These are phyloP conservation scores for Eristalis pertinax DNA, from an alignment of 2,888 invertebrate species.

Conservation along the genomic window DNA sequence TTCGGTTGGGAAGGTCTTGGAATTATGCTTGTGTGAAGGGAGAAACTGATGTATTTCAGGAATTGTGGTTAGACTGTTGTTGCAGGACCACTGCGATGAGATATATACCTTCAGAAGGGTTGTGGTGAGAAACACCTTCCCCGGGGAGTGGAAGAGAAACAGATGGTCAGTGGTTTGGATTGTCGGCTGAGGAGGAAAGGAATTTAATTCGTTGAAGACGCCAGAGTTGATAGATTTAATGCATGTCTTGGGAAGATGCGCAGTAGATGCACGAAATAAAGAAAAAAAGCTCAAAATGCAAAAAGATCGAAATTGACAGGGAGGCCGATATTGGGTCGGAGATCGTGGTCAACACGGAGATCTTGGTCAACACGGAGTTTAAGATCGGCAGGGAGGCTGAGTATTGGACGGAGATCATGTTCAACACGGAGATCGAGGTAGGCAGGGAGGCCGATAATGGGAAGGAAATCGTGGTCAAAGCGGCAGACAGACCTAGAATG, in stretches of 20 bases:
- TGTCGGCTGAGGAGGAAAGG: neutral
- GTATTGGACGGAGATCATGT: neutral
- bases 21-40: neutral
- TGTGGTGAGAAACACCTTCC: neutral
- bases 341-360: neutral
- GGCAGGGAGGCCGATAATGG: neutral
- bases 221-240: neutral
- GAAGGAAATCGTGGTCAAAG: neutral
- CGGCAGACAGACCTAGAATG: neutral
- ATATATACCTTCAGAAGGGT: neutral
- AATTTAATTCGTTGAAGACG: no score
- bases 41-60: neutral
- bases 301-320: neutral
- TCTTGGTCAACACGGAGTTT: neutral
- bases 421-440: neutral
- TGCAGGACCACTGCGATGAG: neutral
- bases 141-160: no score
- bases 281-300: no score
- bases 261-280: neutral
- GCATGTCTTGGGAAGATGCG: neutral
- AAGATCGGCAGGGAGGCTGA: neutral
- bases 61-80: neutral
- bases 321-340: neutral
- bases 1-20: neutral
- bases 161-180: no score